These are phyloP conservation scores for Nesoenas mayeri DNA, from an alignment of 2,113 vertebrate genomes.

Conservation along the genomic window DNA sequence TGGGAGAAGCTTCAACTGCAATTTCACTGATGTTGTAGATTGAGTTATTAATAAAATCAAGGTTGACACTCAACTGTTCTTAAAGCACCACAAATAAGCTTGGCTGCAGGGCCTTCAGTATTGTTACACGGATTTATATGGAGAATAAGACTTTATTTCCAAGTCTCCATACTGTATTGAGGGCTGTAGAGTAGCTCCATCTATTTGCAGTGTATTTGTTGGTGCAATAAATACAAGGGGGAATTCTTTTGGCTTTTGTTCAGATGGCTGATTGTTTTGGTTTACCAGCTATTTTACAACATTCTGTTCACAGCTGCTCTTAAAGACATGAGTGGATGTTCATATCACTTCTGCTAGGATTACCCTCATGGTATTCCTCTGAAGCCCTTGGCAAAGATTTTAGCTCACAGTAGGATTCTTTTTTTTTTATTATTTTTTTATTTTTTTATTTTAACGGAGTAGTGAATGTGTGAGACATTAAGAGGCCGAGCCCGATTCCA, in stretches of 20 bases:
- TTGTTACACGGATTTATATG: background rate
- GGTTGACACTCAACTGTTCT: background rate
- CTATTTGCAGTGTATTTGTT: background rate
- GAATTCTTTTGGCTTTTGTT: background rate
- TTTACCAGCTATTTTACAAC: background rate
- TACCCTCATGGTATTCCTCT: background rate
- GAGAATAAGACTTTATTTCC: background rate
- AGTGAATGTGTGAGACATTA: background rate
- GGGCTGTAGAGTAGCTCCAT: background rate
- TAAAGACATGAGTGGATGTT: fast-evolving
- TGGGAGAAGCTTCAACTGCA: background rate
- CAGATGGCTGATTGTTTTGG: background rate
- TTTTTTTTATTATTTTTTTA: background rate
- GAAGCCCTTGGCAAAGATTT: background rate
- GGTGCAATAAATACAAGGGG: background rate
- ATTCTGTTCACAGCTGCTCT: background rate
- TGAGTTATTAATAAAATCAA: background rate
- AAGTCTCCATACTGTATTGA: background rate
- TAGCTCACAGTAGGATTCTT: background rate
- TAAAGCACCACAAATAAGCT: background rate
- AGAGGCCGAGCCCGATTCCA: background rate
- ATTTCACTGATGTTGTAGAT: background rate
- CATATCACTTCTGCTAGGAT: background rate
- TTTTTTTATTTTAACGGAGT: background rate
- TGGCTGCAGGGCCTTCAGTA: background rate